Evolutionary conservation across 2,888 invertebrate species (phyloP), one percentile per base, ranked within the genome.

Genomic region (Spilarctia lutea): DNA sequence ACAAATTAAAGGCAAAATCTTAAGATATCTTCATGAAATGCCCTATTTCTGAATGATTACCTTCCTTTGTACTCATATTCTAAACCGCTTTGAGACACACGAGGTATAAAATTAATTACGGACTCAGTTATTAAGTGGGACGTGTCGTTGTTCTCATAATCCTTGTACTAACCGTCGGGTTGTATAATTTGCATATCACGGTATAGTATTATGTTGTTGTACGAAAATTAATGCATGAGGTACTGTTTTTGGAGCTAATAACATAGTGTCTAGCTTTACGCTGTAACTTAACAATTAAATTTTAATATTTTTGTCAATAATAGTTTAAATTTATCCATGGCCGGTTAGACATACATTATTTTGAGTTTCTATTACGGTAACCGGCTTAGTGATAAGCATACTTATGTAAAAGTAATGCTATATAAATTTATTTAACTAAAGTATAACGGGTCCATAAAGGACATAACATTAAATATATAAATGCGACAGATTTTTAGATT

Each of bases 81-180:
- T 48, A 45, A 68, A 68, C 30, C 30, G 67, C 66, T 48, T 63
- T 27, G 20, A 20, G 30, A 48, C 48, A 48, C 33, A 68, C 33
- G 48, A 33, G 48, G 33, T 48, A 33, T 33, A 20, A 68, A 68
- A 68, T 68, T 68, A 60, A 71, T 45, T 71, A 63, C 35, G 18
- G 18, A 69, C 35, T 35, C 24, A 20, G 48, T 48, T 68, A 68
- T 68, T 68, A 68, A 33, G 48, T 68, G 48, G 48, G 48, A 45
- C 33, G 10, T 68, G 69, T 27, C 35, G 56, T 69, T 69, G 69
- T 69, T 69, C 35, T n/a, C 24, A 52, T 39, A 69, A 68, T 24
- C 68, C 68, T 16, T 33, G 33, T 48, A 68, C 48, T 68, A 48
- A 68, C 68, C 45, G 48, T 13, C 13, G 20, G 68, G 48, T 48